These are phyloP conservation scores for Zaprionus capensis DNA, from an alignment of 1,140 invertebrate genomes.

Conservation along the genomic window DNA sequence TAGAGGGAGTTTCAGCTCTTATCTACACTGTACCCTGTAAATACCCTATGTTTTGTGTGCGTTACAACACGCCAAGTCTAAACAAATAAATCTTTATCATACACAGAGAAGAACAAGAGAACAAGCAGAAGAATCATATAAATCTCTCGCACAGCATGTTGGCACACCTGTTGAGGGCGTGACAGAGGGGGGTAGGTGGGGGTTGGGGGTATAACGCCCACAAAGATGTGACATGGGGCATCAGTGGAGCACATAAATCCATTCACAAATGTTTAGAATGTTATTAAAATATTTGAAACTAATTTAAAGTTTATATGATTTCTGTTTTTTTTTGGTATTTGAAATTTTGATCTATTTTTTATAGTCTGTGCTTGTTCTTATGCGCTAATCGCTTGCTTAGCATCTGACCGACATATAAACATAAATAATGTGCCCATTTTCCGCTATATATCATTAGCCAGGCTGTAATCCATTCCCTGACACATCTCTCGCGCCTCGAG, in stretches of 20 bases:
- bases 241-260: slow-evolving; percentile 75
- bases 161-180: slow-evolving; percentile 65
- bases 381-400: slow-evolving; percentile 69
- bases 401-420: slow-evolving; percentile 30
- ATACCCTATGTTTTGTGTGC: no score
- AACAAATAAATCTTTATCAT: slow-evolving; percentile 80
- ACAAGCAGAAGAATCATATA: slow-evolving; percentile 56
- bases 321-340: slow-evolving; percentile 46
- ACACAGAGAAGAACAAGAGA: not conserved
- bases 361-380: slow-evolving; percentile 46
- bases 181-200: not conserved
- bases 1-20: not conserved
- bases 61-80: slow-evolving; percentile 54
- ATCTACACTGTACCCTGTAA: not conserved
- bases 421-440: slow-evolving; percentile 65
- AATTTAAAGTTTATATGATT: slow-evolving; percentile 61
- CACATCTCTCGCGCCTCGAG: slow-evolving; percentile 26
- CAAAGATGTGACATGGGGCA: slow-evolving; percentile 74
- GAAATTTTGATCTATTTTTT: slow-evolving; percentile 61
- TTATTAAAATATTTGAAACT: slow-evolving; percentile 84
- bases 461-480: slow-evolving; percentile 67
- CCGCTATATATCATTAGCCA: slow-evolving; percentile 68
- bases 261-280: slow-evolving; percentile 84
- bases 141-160: slow-evolving; percentile 41
- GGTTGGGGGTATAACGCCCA: slow-evolving; percentile 53